These are phyloP conservation scores for Pachyuromys duprasi DNA, from an alignment of 2,797 vertebrate genomes.

Conservation along the genomic window DNA sequence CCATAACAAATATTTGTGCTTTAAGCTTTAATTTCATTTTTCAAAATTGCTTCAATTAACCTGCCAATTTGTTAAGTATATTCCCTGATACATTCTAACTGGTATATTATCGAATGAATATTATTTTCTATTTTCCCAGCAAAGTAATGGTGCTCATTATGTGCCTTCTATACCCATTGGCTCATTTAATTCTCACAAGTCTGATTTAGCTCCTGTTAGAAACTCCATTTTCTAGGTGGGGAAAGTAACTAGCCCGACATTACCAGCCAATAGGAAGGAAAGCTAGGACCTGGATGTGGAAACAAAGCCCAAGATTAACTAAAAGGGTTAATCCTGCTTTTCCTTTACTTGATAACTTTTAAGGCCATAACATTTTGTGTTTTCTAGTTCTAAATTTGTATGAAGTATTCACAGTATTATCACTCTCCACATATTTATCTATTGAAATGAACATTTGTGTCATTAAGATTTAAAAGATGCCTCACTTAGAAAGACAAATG, in stretches of 20 bases:
- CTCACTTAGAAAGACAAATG: too few relatives aligned
- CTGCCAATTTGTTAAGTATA: slow-evolving; percentile 20
- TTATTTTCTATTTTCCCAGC: slow-evolving; percentile 7
- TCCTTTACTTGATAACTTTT: background rate
- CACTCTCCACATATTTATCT: background rate
- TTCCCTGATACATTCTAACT: slow-evolving; percentile 5
- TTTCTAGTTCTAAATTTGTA: slow-evolving; percentile 32
- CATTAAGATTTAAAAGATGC: background rate
- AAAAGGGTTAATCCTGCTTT: background rate
- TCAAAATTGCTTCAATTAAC: background rate
- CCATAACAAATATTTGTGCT: background rate
- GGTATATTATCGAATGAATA: slow-evolving; percentile 27
- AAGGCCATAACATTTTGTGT: background rate
- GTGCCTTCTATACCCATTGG: background rate
- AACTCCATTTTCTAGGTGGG: background rate
- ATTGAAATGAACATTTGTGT: background rate
- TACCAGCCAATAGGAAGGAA: background rate
- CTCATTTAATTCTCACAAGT: background rate
- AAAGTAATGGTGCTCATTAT: background rate
- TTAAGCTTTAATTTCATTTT: slow-evolving; percentile 47
- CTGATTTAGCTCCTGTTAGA: background rate
- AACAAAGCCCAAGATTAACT: background rate
- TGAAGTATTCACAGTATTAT: background rate
- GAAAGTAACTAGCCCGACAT: background rate
- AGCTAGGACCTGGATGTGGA: background rate